Conservation (phyloP, 2,797 vertebrate species). For the Euthynnus affinis region DNA sequence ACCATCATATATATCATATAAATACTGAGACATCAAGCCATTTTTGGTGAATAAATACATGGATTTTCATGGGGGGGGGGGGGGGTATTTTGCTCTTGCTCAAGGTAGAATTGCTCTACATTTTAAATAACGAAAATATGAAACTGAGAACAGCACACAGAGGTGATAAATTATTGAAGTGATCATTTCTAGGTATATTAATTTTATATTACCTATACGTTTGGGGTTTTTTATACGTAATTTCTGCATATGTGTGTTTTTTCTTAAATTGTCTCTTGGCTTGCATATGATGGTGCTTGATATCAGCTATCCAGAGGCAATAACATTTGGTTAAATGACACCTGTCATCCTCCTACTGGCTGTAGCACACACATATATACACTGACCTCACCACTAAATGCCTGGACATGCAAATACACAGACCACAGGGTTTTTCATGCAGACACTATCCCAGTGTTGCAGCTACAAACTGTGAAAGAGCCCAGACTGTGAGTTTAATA, state of each 20-base stretch:
- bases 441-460: neutral
- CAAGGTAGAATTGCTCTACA: neutral
- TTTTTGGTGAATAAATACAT: neutral
- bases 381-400: conserved; percentile 1
- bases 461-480: neutral
- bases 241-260: neutral
- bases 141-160: neutral
- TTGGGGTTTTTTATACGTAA: neutral
- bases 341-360: neutral
- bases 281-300: neutral
- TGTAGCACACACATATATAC: neutral
- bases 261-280: neutral
- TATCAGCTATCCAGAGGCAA: conserved; percentile 20
- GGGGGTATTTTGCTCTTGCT: neutral
- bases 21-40: neutral
- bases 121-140: neutral
- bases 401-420: conserved; percentile 10
- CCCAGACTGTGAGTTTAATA: conserved; percentile 8
- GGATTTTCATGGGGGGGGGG: neutral
- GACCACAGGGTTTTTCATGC: neutral
- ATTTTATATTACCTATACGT: neutral
- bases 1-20: too few relatives aligned
- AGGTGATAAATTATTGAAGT: neutral
- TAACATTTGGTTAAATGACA: conserved; percentile 34
- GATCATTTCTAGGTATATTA: neutral